Base-by-base conservation (phyloP, 2,113 vertebrate species). In the Pterophyllum scalare region DNA sequence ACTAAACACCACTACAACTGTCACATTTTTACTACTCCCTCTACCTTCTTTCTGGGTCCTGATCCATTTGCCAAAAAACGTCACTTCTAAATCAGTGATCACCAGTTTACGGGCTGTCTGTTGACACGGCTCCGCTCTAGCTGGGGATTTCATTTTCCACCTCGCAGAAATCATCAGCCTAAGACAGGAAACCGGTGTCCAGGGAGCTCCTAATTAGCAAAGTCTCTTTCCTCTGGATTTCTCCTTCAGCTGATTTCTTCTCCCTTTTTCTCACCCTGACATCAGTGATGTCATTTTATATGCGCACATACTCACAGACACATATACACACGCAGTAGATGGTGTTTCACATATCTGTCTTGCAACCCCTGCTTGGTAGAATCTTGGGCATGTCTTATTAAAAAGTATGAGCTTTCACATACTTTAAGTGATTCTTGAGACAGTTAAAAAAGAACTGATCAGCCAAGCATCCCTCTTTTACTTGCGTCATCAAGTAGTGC, bases 401-500 rank as follows among this genome's bases (percentile, higher is more conserved):
- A 70, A 70, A 49, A 70, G 24, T 0, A 2, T 12, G 24, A 52
- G 46, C 26, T 49, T 31, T 67, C 22, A 57, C 20, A n/a, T 26
- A 65, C 38, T 65, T 65, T 26, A 80, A 74, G 22, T 78, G 65
- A 31, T 87, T 62, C 8, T 52, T 28, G 49, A 81, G 74, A 81
- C 77, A 84, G 76, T 84, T 65, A 78, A 80, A 62, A 83, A 38
- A 81, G 83, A 35, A 35, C 2, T 79, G n/a, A 86, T 83, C 82
- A 75, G 59, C 35, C 33, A 59, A 20, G 12, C 17, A 1, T 77
- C 46, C 43, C 40, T 57, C 7, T 59, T 78, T 77, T 6, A 33
- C 62, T 35, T 4, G 0, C 38, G 80, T 49, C 62, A 70, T 65
- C 9, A 33, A 43, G 61, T 59, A 13, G 40, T 52, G 33, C 13